Evolutionary conservation across 2,113 vertebrate species (phyloP).

Genomic region (Stercorarius parasiticus): DNA sequence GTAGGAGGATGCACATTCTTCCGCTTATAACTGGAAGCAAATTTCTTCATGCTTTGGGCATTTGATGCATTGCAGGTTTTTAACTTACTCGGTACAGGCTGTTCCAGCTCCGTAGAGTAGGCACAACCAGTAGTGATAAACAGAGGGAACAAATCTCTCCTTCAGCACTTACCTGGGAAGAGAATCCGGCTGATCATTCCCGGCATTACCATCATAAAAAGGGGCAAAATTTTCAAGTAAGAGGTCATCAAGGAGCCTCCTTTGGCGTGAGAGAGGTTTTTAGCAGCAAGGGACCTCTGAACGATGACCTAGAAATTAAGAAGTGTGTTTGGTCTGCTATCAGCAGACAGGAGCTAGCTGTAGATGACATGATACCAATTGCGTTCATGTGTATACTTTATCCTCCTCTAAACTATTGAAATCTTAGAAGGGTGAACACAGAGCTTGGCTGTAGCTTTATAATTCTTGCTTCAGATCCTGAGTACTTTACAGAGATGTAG

Average conservation of each 20-base stretch:
- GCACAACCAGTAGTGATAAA: too few species aligned
- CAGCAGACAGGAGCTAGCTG: neutral
- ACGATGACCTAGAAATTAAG: slow-evolving; percentile 88
- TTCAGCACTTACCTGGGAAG: slow-evolving; percentile 83
- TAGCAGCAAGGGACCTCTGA: slow-evolving; percentile 91
- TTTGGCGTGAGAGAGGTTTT: slow-evolving; percentile 91
- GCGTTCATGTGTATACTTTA: neutral
- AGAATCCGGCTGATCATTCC: slow-evolving; percentile 97
- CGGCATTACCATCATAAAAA: slow-evolving; percentile 92
- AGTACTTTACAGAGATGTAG: neutral
- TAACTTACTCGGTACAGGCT: accelerated
- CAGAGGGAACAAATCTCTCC: neutral
- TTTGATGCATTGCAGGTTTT: neutral
- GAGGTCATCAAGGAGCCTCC: slow-evolving; percentile 91
- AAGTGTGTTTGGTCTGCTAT: neutral
- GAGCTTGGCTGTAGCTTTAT: neutral
- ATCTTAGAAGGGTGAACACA: neutral
- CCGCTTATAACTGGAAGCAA: neutral
- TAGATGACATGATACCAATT: accelerated
- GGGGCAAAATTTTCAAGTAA: slow-evolving; percentile 90
- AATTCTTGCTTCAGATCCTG: neutral
- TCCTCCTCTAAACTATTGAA: neutral
- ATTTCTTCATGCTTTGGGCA: neutral
- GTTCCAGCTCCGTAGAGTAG: accelerated
- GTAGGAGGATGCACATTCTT: neutral